A percentile compares a stretch with the other conserved stretches of the same genome.
phyloP scores from a whole-genome alignment of 2,113 vertebrate species.

The Cynopterus brachyotis region DNA sequence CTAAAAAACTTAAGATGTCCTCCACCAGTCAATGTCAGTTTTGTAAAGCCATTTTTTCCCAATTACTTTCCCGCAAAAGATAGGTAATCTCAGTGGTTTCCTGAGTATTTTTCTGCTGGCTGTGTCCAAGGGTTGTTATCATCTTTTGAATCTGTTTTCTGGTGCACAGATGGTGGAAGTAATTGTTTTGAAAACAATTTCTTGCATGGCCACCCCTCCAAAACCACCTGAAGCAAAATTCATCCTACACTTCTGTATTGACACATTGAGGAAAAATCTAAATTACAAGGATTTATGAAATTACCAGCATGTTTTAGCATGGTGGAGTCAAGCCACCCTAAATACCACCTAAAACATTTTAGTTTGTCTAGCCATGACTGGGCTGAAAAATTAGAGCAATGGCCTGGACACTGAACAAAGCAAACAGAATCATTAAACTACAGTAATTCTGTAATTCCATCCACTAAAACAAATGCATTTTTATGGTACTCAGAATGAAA shows the following conservation, averaged over 20 bases:
- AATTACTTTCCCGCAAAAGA: background rate
- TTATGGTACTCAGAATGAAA: slow-evolving; percentile 52
- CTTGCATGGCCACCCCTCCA: slow-evolving; percentile 13
- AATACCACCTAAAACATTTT: slow-evolving; percentile 57
- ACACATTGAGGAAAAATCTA: background rate
- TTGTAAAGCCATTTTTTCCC: background rate
- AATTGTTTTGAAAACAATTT: slow-evolving; percentile 64
- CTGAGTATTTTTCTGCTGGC: background rate
- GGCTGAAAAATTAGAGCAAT: slow-evolving; percentile 54
- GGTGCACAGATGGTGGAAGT: slow-evolving; percentile 31
- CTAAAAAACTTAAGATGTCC: background rate
- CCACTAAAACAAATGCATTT: slow-evolving; percentile 61
- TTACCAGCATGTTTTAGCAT: slow-evolving; percentile 20
- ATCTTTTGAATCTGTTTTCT: background rate
- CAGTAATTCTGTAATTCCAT: slow-evolving; percentile 13
- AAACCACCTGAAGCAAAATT: slow-evolving; percentile 48
- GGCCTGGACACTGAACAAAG: slow-evolving; percentile 11
- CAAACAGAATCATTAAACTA: slow-evolving; percentile 68
- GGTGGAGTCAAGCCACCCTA: slow-evolving; percentile 52
- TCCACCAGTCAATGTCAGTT: background rate
- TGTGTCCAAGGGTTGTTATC: background rate
- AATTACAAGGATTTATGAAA: slow-evolving; percentile 29
- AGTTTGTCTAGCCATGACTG: slow-evolving; percentile 7
- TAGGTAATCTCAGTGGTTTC: background rate
- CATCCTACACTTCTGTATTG: background rate